These are phyloP conservation scores for Pelecanoides urinatrix DNA, from an alignment of 2,113 vertebrate genomes.

Conservation along the genomic window DNA sequence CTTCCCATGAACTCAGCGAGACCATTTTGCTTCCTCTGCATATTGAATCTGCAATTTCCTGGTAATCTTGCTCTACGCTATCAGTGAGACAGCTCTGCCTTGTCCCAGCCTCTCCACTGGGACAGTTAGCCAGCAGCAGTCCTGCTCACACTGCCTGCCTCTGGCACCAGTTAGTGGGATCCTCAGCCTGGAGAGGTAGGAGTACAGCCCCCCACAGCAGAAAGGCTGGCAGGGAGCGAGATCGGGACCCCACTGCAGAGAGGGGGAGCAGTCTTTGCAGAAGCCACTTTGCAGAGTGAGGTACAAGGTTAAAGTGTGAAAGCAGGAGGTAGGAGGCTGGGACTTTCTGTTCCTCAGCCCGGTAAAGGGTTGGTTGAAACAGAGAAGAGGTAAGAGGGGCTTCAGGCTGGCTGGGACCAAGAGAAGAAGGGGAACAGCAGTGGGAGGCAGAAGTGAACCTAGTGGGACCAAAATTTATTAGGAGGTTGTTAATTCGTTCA, in stretches of 20 bases:
- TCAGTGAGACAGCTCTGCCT: background rate
- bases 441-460: background rate
- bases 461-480: background rate
- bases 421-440: background rate
- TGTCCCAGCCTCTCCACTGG: background rate
- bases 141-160: background rate
- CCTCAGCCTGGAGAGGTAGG: background rate
- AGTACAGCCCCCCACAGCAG: background rate
- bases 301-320: background rate
- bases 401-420: background rate
- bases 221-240: background rate
- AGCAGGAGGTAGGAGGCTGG: background rate
- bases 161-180: rapidly evolving
- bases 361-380: background rate
- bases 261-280: background rate
- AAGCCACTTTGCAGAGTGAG: background rate
- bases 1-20: background rate
- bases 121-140: background rate
- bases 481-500: background rate
- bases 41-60: background rate
- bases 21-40: background rate
- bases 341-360: background rate
- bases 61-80: rapidly evolving
- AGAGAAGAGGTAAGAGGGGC: background rate
- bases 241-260: background rate